Evolutionary conservation across 2,113 vertebrate species (phyloP).

Genomic region (Ahaetulla prasina): DNA sequence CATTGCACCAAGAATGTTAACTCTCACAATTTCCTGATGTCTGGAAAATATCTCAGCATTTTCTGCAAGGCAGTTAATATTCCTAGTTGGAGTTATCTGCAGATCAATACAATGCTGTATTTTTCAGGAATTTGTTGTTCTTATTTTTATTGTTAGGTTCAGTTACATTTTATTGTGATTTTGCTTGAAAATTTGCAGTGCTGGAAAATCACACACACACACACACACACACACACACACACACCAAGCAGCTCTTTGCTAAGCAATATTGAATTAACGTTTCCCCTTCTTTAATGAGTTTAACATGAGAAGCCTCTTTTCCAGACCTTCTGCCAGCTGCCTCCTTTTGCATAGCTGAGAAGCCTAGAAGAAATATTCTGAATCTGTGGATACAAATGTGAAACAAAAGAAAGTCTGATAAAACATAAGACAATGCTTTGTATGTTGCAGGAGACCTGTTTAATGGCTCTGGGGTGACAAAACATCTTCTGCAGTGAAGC

Average conservation of each 20-base stretch:
- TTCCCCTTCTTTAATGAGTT: conserved; percentile 31
- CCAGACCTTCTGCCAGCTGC: conserved; percentile 27
- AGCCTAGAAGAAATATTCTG: conserved; percentile 46
- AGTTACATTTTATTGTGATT: neutral
- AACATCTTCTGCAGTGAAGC: neutral
- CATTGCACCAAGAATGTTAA: too few relatives aligned
- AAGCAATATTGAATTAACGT: conserved; percentile 39
- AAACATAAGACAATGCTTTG: conserved; percentile 30
- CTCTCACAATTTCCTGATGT: neutral
- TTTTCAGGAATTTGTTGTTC: neutral
- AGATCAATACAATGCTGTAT: neutral
- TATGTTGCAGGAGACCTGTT: conserved; percentile 2
- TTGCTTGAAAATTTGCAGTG: neutral
- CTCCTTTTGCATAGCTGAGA: conserved; percentile 51
- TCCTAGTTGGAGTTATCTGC: neutral
- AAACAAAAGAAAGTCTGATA: conserved; percentile 39
- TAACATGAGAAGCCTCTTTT: conserved; percentile 35
- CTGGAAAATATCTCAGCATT: neutral
- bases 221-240: too few relatives aligned
- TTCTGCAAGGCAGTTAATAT: conserved; percentile 11
- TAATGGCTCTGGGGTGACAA: conserved; percentile 18
- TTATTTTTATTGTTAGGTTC: conserved; percentile 7
- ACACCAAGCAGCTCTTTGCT: conserved; percentile 1
- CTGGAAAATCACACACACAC: conserved; percentile 12
- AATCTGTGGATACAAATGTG: conserved; percentile 7